Percentiles rank a stretch among this genome's conserved stretches.
Evolutionary conservation across 2,113 vertebrate species (phyloP).

Genomic region (Sclerurus mexicanus): DNA sequence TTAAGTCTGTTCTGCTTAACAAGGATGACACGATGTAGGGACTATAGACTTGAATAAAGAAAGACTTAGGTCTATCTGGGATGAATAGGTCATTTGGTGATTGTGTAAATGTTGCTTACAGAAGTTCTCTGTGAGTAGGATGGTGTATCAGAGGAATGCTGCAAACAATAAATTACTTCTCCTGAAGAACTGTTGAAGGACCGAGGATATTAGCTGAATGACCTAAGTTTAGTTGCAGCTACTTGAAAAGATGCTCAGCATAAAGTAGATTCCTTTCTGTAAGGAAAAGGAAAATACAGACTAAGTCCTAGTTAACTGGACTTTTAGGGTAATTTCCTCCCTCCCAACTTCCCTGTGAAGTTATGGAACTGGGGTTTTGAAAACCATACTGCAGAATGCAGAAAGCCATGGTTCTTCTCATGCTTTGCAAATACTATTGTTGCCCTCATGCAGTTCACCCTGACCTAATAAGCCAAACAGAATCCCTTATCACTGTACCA

Average conservation of each 20-base stretch:
- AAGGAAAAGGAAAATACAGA: neutral
- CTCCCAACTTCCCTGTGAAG: neutral
- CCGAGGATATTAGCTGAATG: neutral
- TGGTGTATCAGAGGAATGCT: neutral
- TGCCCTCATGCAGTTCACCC: neutral
- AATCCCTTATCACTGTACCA: neutral
- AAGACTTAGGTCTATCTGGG: neutral
- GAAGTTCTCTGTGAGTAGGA: neutral
- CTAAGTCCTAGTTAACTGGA: neutral
- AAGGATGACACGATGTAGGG: neutral
- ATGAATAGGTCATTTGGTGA: conserved; percentile 23
- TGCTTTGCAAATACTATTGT: neutral
- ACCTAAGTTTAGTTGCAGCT: neutral
- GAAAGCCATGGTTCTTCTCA: neutral
- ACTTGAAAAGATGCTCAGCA: neutral
- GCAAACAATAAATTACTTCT: conserved; percentile 5
- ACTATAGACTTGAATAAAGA: neutral
- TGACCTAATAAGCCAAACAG: conserved; percentile 24
- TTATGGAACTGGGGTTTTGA: neutral
- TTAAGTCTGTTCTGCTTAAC: conserved; percentile 4
- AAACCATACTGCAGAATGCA: neutral
- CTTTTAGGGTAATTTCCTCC: neutral
- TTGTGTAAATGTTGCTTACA: conserved; percentile 33
- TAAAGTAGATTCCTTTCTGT: neutral
- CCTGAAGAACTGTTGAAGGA: neutral